A percentile compares a stretch with the other conserved stretches of the same genome.
Conservation (phyloP, 2,113 vertebrate species). For the Procapra przewalskii region DNA sequence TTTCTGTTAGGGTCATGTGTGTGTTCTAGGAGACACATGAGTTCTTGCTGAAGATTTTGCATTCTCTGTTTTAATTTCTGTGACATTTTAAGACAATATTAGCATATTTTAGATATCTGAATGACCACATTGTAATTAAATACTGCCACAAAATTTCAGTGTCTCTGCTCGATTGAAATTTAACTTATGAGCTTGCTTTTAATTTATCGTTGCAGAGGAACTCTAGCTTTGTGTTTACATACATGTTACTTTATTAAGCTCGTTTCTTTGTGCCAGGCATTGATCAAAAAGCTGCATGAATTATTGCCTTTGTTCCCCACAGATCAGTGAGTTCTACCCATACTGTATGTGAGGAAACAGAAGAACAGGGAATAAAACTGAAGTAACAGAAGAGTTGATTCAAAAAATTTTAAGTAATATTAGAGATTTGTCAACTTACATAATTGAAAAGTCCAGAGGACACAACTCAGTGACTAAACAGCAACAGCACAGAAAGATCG, state of each 20-base stretch:
- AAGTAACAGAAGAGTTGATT: not conserved
- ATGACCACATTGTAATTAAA: not conserved
- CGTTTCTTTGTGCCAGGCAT: not conserved
- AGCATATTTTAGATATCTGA: not conserved
- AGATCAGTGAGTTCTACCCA: not conserved
- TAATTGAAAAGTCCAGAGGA: not conserved
- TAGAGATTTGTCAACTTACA: not conserved
- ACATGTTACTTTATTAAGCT: not conserved
- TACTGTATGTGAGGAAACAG: not conserved
- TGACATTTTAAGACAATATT: not conserved
- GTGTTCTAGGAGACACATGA: not conserved
- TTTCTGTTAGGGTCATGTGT: not conserved
- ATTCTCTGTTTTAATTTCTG: not conserved
- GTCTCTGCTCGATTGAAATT: not conserved
- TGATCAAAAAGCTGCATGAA: not conserved
- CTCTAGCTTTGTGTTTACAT: not conserved
- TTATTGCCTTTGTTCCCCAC: not conserved
- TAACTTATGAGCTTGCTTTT: not conserved
- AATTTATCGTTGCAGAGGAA: not conserved
- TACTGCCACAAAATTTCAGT: not conserved
- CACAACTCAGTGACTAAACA: not conserved
- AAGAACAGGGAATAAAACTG: not conserved
- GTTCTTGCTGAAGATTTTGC: not conserved
- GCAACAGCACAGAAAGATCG: rapidly evolving
- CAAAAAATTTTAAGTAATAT: not conserved